Conservation (phyloP, 2,797 vertebrate genomes). For the Sparidentex hasta region DNA sequence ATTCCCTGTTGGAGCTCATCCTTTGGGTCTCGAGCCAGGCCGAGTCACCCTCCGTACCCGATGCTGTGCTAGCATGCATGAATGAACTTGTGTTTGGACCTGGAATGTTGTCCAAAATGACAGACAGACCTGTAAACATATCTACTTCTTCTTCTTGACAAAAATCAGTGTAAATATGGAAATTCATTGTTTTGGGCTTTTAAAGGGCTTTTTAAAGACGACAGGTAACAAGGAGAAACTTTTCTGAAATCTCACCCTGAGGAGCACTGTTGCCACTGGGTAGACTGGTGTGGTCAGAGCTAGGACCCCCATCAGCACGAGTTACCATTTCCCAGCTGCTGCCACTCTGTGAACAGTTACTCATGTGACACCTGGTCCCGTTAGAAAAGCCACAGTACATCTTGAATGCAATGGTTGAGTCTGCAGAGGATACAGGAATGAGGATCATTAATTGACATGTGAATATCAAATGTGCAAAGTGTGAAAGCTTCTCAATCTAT, state of each 20-base stretch:
- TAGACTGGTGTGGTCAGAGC: conserved; percentile 62
- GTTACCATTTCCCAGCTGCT: conserved; percentile 45
- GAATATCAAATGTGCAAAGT: background rate
- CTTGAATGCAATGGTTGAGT: conserved; percentile 50
- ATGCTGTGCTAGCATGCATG: conserved; percentile 87
- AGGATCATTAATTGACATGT: background rate
- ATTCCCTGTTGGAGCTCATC: conserved; percentile 84
- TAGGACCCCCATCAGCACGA: conserved; percentile 1
- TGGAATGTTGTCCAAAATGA: conserved; percentile 1
- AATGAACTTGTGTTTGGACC: conserved; percentile 80
- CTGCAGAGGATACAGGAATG: conserved; percentile 47
- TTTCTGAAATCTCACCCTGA: conserved; percentile 23
- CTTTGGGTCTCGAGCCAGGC: conserved; percentile 85
- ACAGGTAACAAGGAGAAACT: background rate
- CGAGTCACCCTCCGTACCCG: conserved; percentile 63
- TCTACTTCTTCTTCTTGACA: background rate
- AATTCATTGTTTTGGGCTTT: no score
- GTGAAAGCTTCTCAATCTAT: background rate
- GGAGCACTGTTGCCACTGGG: background rate
- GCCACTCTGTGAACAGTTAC: conserved; percentile 12
- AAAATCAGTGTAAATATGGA: no score
- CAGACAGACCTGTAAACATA: background rate
- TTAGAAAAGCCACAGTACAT: conserved; percentile 62
- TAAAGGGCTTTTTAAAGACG: no score
- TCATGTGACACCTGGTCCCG: conserved; percentile 51